Conservation (phyloP, 2,888 invertebrate genomes). For the Ischnus inquisitorius region DNA sequence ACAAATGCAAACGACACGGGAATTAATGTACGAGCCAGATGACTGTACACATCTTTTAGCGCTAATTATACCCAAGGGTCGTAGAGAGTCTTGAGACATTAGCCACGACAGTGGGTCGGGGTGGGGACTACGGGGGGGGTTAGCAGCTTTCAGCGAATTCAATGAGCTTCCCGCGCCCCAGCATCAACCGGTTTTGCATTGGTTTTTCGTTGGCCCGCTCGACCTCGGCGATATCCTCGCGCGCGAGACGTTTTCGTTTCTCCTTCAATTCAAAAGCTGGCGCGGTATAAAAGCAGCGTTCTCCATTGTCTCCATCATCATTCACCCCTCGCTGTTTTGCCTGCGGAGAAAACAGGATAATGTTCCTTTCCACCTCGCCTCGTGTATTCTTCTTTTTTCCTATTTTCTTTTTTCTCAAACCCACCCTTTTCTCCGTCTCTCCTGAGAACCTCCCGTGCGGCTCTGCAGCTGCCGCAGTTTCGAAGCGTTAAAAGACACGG, state of each 20-base stretch:
- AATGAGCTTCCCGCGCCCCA: conserved; percentile 5
- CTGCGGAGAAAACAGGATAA: conserved; percentile 42
- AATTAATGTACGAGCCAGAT: conserved; percentile 51
- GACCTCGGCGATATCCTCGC: not conserved
- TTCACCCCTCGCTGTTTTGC: conserved; percentile 34
- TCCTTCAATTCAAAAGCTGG: conserved; percentile 38
- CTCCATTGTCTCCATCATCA: conserved; percentile 24
- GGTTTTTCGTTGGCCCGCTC: conserved; percentile 11
- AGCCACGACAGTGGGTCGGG: conserved; percentile 9
- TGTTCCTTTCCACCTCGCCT: conserved; percentile 27
- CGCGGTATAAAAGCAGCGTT: conserved; percentile 18
- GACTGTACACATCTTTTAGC: conserved; percentile 15
- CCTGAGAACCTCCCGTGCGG: not conserved
- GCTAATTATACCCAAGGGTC: conserved; percentile 47
- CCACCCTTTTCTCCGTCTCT: conserved; percentile 17
- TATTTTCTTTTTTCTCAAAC: conserved; percentile 1
- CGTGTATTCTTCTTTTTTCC: no score
- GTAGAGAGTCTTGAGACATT: conserved; percentile 51
- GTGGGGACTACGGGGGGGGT: not conserved
- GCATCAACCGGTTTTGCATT: conserved; percentile 26
- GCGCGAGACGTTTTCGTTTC: conserved; percentile 14
- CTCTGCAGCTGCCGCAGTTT: conserved; percentile 12
- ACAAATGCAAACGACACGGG: conserved; percentile 16
- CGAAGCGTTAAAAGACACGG: conserved; percentile 10
- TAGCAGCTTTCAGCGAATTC: conserved; percentile 35